These are phyloP conservation scores for Centrocercus urophasianus DNA, from an alignment of 2,113 vertebrate species.

Conservation along the genomic window DNA sequence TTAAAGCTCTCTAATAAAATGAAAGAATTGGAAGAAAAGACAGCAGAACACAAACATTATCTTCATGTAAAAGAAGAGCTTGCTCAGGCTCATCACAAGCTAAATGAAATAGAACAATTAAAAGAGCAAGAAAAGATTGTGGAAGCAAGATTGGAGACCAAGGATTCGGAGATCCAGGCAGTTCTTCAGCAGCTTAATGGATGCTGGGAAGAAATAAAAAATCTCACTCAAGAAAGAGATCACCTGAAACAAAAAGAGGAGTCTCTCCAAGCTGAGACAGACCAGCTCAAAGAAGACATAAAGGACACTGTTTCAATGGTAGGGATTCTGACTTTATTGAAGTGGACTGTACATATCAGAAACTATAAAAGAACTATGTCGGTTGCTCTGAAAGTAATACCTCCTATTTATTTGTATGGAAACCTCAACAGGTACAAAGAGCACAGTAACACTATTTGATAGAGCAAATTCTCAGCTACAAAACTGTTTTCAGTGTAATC, in stretches of 20 bases:
- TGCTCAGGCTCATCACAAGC: constrained; percentile 27
- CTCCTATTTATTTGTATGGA: no score
- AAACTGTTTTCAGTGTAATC: no score
- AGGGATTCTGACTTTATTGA: not conserved
- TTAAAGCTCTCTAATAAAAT: constrained; percentile 63
- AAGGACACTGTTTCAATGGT: constrained; percentile 75
- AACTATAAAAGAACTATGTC: not conserved
- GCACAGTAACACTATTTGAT: no score
- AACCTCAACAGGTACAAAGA: no score
- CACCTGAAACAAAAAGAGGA: constrained; percentile 55
- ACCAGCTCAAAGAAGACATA: constrained; percentile 76
- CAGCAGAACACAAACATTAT: constrained; percentile 57
- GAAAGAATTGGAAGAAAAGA: constrained; percentile 70
- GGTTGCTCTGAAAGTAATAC: no score
- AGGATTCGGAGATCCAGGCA: constrained; percentile 44
- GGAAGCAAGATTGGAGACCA: not conserved
- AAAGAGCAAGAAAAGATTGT: constrained; percentile 44
- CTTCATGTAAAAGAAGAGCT: constrained; percentile 62
- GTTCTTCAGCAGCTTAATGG: constrained; percentile 52
- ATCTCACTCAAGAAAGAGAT: constrained; percentile 64
- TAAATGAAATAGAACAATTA: constrained; percentile 65
- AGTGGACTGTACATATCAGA: not conserved
- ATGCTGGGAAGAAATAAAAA: constrained; percentile 49
- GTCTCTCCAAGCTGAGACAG: constrained; percentile 64
- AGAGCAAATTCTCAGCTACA: no score